These are phyloP conservation scores for Hemicentrotus pulcherrimus DNA, from an alignment of 35 echinoderm and acorn worm genomes.

Conservation along the genomic window DNA sequence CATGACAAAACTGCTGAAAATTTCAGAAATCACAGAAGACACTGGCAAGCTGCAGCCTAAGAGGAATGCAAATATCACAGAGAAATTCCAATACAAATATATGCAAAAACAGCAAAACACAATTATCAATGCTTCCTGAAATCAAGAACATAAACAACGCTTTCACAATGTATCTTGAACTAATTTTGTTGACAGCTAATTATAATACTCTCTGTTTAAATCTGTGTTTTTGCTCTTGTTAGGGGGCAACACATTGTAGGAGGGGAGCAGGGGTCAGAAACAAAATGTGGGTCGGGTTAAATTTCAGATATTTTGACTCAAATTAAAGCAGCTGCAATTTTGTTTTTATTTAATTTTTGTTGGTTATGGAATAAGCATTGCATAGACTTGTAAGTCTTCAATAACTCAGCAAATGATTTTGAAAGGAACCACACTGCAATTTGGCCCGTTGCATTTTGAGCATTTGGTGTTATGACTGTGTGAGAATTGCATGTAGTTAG, in stretches of 20 bases:
- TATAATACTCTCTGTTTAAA: neutral
- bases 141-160: too few relatives aligned
- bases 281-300: neutral
- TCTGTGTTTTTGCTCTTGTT: neutral
- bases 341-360: neutral
- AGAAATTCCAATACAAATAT: neutral
- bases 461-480: neutral
- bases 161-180: neutral
- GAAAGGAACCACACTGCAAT: neutral
- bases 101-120: neutral
- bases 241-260: neutral
- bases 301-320: neutral
- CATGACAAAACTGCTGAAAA: neutral
- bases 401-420: neutral
- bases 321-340: neutral
- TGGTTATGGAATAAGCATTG: neutral
- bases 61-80: neutral
- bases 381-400: neutral
- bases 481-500: neutral
- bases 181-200: neutral
- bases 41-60: neutral
- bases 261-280: neutral
- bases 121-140: neutral
- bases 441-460: neutral
- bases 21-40: too few relatives aligned